Conservation (phyloP, 2,797 vertebrate genomes). For the Steatocranus sp. region DNA sequence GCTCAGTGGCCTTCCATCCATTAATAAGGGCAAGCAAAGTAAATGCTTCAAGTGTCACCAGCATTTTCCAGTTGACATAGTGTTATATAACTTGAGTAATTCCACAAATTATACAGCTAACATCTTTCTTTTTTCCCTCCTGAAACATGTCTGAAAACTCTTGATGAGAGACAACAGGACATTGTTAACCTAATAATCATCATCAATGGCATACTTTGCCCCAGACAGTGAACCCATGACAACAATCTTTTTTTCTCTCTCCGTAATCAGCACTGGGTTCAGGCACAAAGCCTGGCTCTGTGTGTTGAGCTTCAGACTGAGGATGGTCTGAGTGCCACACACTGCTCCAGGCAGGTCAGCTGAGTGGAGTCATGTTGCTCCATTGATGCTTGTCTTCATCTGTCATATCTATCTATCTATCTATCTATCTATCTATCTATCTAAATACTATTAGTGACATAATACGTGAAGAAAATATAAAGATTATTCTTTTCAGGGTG, state of each 20-base stretch:
- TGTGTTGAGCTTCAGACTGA: constrained; percentile 13
- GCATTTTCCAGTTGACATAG: neutral
- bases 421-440: too few relatives aligned
- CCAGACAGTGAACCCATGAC: constrained; percentile 20
- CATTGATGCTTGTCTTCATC: neutral
- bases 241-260: neutral
- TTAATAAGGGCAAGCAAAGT: neutral
- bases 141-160: neutral
- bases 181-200: neutral
- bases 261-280: neutral
- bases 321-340: constrained; percentile 1
- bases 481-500: neutral
- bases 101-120: neutral
- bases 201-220: neutral
- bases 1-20: neutral
- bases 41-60: neutral
- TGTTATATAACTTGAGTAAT: neutral
- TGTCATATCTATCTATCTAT: too few relatives aligned
- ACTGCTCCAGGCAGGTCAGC: constrained; percentile 25
- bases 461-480: neutral
- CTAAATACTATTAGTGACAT: neutral
- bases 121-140: accelerated
- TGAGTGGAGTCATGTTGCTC: neutral
- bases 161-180: neutral
- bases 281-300: constrained; percentile 31